A percentile compares a stretch with the other conserved stretches of the same genome.
Conservation (phyloP, 2,113 vertebrate genomes). For the Stomatorhinus ivindoensis region DNA sequence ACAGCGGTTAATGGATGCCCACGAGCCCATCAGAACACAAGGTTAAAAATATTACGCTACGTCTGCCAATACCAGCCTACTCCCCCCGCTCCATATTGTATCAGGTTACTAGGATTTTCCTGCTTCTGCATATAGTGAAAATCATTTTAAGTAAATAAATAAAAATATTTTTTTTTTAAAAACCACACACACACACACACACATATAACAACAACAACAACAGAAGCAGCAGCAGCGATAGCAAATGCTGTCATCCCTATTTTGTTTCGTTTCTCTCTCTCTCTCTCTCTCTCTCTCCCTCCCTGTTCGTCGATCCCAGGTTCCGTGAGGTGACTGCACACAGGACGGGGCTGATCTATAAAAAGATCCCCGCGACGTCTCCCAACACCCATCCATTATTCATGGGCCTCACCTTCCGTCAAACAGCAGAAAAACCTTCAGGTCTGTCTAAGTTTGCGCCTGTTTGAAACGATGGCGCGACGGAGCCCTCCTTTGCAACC, state of each 20-base stretch:
- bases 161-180: too few relatives aligned
- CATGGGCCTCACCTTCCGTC: slow-evolving; percentile 82
- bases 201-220: not conserved
- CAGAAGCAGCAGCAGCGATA: not conserved
- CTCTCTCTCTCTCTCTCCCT: slow-evolving; percentile 34
- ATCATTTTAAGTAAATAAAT: slow-evolving; percentile 32
- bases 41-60: slow-evolving; percentile 23
- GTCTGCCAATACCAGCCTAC: slow-evolving; percentile 20
- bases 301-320: slow-evolving; percentile 51
- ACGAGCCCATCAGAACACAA: slow-evolving; percentile 21
- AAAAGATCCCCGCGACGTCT: slow-evolving; percentile 94
- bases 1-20: slow-evolving; percentile 30
- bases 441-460: slow-evolving; percentile 78
- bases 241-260: slow-evolving; percentile 45
- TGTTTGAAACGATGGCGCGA: slow-evolving; percentile 33
- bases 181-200: not conserved
- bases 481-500: slow-evolving; percentile 27
- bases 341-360: slow-evolving; percentile 70
- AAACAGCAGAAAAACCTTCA: slow-evolving; percentile 82
- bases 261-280: slow-evolving; percentile 50
- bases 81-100: slow-evolving; percentile 23
- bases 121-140: slow-evolving; percentile 54
- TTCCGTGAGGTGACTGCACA: slow-evolving; percentile 62
- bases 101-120: slow-evolving; percentile 29
- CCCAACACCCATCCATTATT: slow-evolving; percentile 96